A percentile compares a stretch with the other conserved stretches of the same genome.
Conservation (phyloP, 37 sponge, comb jelly and placozoan genomes). For the Crambe crambe region DNA sequence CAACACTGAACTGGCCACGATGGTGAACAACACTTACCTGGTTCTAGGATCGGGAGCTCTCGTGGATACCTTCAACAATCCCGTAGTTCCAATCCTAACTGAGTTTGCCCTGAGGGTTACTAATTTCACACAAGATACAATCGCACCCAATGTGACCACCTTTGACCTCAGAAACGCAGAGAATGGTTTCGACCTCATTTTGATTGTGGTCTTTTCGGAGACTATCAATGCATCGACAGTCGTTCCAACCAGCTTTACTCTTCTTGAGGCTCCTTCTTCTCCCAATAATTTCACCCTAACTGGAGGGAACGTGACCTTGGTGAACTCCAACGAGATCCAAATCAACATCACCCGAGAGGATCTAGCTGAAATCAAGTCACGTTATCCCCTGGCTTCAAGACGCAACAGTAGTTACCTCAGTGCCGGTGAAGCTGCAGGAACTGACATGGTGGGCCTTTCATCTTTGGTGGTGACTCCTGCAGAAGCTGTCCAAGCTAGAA, state of each 20-base stretch:
- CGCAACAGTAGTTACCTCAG: slow-evolving; percentile 40
- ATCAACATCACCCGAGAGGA: slow-evolving; percentile 34
- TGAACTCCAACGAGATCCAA: slow-evolving; percentile 53
- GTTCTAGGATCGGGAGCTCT: slow-evolving; percentile 36
- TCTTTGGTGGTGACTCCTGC: slow-evolving; percentile 16
- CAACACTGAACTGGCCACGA: slow-evolving; percentile 48
- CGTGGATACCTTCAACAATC: slow-evolving; percentile 63
- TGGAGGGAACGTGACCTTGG: slow-evolving; percentile 39
- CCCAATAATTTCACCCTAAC: slow-evolving; percentile 13
- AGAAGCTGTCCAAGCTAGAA: slow-evolving; percentile 52
- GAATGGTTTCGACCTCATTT: slow-evolving; percentile 43
- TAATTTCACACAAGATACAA: slow-evolving; percentile 41
- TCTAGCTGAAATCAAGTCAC: slow-evolving; percentile 43
- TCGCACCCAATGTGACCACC: slow-evolving; percentile 46
- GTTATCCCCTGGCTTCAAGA: slow-evolving; percentile 50
- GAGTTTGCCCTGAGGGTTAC: slow-evolving; percentile 53
- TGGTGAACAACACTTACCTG: slow-evolving; percentile 59
- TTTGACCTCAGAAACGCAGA: slow-evolving; percentile 71
- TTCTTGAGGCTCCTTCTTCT: slow-evolving; percentile 30
- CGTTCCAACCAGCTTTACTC: slow-evolving; percentile 39
- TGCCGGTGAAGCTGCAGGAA: slow-evolving; percentile 37
- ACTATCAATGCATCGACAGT: slow-evolving; percentile 73
- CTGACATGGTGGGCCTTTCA: slow-evolving; percentile 65
- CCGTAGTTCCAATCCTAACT: slow-evolving; percentile 31
- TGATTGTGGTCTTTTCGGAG: slow-evolving; percentile 65